These are phyloP conservation scores for Trachelus troglodyta DNA, from an alignment of 2,888 invertebrate species.

Conservation along the genomic window DNA sequence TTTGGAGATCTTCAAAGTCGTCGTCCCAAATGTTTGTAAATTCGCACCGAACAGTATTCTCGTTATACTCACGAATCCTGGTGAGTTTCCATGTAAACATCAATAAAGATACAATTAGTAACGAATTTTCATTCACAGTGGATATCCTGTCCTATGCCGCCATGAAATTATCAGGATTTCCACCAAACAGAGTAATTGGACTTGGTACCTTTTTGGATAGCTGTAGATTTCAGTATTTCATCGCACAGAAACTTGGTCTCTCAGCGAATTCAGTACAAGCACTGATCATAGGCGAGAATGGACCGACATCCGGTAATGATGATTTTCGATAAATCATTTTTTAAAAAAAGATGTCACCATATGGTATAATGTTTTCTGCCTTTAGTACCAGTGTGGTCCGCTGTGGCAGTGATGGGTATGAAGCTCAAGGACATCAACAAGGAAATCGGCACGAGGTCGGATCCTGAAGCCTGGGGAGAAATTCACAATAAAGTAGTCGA, in stretches of 20 bases:
- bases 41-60: slow-evolving; percentile 72
- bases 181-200: slow-evolving; percentile 70
- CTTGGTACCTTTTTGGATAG: slow-evolving; percentile 72
- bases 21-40: slow-evolving; percentile 71
- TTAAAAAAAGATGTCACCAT: background rate
- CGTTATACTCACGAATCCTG: slow-evolving; percentile 51
- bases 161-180: slow-evolving; percentile 72
- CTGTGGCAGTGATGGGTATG: slow-evolving; percentile 71
- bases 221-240: slow-evolving; percentile 69
- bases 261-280: slow-evolving; percentile 69
- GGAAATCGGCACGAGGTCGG: slow-evolving; percentile 65
- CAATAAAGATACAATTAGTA: background rate
- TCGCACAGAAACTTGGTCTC: slow-evolving; percentile 68
- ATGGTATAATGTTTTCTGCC: slow-evolving; percentile 26
- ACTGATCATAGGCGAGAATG: slow-evolving; percentile 71
- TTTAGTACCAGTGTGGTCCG: slow-evolving; percentile 71
- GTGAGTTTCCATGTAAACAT: slow-evolving; percentile 29
- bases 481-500: slow-evolving; percentile 70
- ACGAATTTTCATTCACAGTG: slow-evolving; percentile 55
- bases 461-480: slow-evolving; percentile 68
- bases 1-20: slow-evolving; percentile 70
- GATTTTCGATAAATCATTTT: background rate
- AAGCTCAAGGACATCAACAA: slow-evolving; percentile 68
- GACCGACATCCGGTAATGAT: slow-evolving; percentile 65
- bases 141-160: slow-evolving; percentile 71